Evolutionary conservation across 2,113 vertebrate species (phyloP).

Genomic region (Hippolais icterina): DNA sequence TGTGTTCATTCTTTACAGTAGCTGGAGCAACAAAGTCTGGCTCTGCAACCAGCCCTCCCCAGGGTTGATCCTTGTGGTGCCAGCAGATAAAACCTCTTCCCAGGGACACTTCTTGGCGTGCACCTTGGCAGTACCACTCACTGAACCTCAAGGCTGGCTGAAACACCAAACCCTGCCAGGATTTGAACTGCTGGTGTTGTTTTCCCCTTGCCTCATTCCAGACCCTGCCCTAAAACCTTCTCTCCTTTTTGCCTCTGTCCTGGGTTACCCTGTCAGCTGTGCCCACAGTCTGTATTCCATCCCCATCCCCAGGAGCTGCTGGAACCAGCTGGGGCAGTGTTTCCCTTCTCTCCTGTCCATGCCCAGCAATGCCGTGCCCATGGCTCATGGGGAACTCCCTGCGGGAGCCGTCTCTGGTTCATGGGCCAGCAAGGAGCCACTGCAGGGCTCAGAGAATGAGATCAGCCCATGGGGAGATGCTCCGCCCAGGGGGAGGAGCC

Average conservation of each 20-base stretch:
- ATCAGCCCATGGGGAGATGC: too few species aligned
- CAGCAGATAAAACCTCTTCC: background rate
- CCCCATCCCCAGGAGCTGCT: too few species aligned
- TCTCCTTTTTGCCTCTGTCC: background rate
- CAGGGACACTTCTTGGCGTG: background rate
- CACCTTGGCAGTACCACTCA: background rate
- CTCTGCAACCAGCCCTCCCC: background rate
- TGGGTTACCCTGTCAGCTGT: too few species aligned
- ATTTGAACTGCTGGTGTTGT: background rate
- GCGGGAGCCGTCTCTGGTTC: too few species aligned
- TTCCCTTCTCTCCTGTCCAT: too few species aligned
- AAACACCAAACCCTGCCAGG: background rate
- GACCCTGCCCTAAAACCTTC: background rate
- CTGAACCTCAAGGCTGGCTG: background rate
- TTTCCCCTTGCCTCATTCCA: background rate
- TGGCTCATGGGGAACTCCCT: too few species aligned
- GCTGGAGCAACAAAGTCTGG: background rate
- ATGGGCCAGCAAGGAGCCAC: too few species aligned
- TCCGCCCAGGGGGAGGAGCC: too few species aligned
- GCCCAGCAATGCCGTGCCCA: too few species aligned
- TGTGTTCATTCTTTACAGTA: rapidly evolving
- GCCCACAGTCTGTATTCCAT: too few species aligned
- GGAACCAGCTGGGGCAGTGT: too few species aligned
- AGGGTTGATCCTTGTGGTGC: background rate
- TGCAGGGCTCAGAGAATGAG: too few species aligned